A percentile compares a stretch with the other conserved stretches of the same genome.
Evolutionary conservation across 2,888 invertebrate species (phyloP).

Genomic region (Mesodorylaimus sp.): DNA sequence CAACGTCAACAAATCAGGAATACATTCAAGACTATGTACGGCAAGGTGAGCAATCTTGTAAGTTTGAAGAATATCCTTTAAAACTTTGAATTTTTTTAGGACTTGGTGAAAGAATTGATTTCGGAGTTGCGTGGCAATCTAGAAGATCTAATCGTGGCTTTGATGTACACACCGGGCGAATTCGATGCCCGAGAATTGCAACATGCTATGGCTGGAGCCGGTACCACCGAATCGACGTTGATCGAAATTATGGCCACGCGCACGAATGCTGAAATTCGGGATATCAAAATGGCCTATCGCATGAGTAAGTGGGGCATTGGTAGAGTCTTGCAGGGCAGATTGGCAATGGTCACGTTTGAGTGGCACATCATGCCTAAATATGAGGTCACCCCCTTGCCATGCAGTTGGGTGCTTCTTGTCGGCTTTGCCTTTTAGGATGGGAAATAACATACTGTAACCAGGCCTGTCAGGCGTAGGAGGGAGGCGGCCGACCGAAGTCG

Average conservation of each 20-base stretch:
- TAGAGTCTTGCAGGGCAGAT: not conserved
- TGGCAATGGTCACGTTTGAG: not conserved
- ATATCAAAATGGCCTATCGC: slow-evolving; percentile 31
- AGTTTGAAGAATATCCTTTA: not conserved
- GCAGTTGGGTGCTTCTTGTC: too few species aligned
- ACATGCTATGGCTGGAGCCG: slow-evolving; percentile 41
- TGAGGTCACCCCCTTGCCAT: too few species aligned
- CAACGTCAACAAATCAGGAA: slow-evolving; percentile 60
- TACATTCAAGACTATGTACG: slow-evolving; percentile 67
- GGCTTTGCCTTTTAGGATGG: too few species aligned
- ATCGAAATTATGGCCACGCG: slow-evolving; percentile 73
- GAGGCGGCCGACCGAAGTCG: too few species aligned
- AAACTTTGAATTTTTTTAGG: slow-evolving; percentile 14
- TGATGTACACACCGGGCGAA: slow-evolving; percentile 29
- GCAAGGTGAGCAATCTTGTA: slow-evolving; percentile 46
- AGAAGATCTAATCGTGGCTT: slow-evolving; percentile 21
- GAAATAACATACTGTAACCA: too few species aligned
- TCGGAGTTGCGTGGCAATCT: slow-evolving; percentile 26
- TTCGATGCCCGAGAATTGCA: slow-evolving; percentile 32
- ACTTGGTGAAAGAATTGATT: slow-evolving; percentile 17
- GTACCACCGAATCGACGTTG: slow-evolving; percentile 59
- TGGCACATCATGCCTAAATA: too few species aligned
- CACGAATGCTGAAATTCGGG: slow-evolving; percentile 46
- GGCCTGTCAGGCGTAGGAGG: too few species aligned
- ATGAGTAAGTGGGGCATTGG: slow-evolving; percentile 21